Conservation (phyloP, 2,113 vertebrate species). For the Microtus richardsoni region DNA sequence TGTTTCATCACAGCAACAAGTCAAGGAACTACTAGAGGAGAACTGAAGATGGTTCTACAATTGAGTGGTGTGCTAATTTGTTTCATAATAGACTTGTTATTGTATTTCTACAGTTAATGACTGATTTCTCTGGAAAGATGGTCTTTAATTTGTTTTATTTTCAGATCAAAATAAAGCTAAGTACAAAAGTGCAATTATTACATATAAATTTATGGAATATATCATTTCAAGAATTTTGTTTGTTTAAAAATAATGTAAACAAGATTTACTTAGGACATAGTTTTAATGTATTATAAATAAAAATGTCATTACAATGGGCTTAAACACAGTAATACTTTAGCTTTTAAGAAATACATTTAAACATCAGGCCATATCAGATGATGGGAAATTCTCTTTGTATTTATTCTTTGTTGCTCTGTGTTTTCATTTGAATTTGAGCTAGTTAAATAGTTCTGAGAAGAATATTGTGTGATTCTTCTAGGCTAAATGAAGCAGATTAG, state of each 20-base stretch:
- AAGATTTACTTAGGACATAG: background rate
- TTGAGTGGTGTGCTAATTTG: background rate
- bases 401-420: constrained; percentile 6
- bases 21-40: background rate
- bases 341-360: background rate
- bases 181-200: background rate
- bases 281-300: background rate
- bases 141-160: constrained; percentile 27
- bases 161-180: background rate
- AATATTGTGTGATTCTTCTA: constrained; percentile 65
- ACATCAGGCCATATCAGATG: background rate
- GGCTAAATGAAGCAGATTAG: constrained; percentile 60
- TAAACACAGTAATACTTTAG: constrained; percentile 25
- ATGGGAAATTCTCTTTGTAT: background rate
- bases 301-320: background rate
- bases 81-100: constrained; percentile 21
- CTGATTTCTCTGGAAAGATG: background rate
- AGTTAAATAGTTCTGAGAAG: constrained; percentile 64
- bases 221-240: constrained; percentile 45
- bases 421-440: constrained; percentile 64
- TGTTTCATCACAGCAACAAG: background rate
- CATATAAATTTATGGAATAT: background rate
- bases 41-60: background rate
- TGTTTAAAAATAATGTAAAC: constrained; percentile 11
- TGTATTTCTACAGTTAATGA: background rate